phyloP scores from a whole-genome alignment of 2,888 invertebrate genomes.

The Brenthis ino region DNA sequence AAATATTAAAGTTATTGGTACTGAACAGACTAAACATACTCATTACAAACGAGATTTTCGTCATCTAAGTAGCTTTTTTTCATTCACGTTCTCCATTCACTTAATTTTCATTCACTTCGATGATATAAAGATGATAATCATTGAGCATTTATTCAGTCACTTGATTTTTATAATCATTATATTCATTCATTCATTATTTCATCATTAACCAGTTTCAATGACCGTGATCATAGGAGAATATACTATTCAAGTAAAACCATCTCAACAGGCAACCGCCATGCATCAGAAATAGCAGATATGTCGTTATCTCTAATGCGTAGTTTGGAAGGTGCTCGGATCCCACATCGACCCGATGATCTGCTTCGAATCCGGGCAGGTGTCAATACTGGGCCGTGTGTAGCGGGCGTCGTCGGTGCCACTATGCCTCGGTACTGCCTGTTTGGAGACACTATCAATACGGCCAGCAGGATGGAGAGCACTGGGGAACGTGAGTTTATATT shows the following conservation, averaged over 20 bases:
- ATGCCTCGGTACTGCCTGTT: constrained; percentile 85
- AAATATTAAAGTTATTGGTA: no score
- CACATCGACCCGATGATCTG: constrained; percentile 75
- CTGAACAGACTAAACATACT: no score
- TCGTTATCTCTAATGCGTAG: constrained; percentile 79
- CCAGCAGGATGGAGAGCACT: constrained; percentile 84
- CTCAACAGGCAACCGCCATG: constrained; percentile 76
- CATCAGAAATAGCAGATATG: constrained; percentile 84
- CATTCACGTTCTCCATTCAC: no score
- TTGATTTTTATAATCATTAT: no score
- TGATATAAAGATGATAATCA: no score
- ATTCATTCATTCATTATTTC: no score
- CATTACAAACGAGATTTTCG: not conserved
- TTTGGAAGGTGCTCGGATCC: constrained; percentile 77
- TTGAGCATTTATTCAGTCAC: no score
- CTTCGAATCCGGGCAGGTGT: constrained; percentile 81
- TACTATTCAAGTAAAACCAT: no score
- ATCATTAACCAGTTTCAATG: no score
- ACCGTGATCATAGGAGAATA: no score
- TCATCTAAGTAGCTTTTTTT: no score
- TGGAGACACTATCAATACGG: constrained; percentile 85
- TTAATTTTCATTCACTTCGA: no score
- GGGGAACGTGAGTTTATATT: constrained; percentile 50
- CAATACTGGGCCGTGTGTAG: constrained; percentile 85
- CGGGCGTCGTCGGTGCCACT: constrained; percentile 83